Evolutionary conservation across 2,113 vertebrate genomes (phyloP).

Genomic region (Sprattus sprattus): DNA sequence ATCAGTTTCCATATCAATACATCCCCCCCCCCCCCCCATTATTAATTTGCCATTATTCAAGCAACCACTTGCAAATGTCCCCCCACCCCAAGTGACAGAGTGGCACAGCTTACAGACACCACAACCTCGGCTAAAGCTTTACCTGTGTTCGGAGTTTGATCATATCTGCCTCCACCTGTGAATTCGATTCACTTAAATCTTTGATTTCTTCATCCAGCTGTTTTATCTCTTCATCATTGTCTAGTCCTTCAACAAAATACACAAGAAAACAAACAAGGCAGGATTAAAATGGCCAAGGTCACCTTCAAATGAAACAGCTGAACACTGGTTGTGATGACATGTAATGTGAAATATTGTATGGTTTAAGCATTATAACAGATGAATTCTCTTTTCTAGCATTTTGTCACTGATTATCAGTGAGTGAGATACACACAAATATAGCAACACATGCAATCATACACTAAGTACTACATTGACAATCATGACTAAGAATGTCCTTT

Average conservation of each 20-base stretch:
- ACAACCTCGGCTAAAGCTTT: too few species aligned
- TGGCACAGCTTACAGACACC: too few species aligned
- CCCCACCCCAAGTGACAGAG: too few species aligned
- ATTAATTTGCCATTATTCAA: neutral
- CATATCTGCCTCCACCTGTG: conserved; percentile 98
- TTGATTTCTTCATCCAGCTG: conserved; percentile 99
- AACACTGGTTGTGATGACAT: neutral
- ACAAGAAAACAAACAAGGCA: neutral
- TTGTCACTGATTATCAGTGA: neutral
- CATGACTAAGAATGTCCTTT: neutral
- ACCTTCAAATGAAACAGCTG: neutral
- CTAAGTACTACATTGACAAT: neutral
- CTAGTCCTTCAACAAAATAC: conserved; percentile 77
- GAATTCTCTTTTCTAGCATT: neutral
- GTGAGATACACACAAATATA: neutral
- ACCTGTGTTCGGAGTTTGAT: conserved; percentile 99
- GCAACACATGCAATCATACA: conserved; percentile 2
- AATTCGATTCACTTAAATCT: conserved; percentile 97
- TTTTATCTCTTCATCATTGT: conserved; percentile 96
- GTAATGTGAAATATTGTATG: neutral
- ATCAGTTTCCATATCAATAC: neutral
- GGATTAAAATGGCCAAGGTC: neutral
- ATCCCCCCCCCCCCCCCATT: too few species aligned
- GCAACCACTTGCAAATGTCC: neutral
- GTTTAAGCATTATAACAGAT: too few species aligned